These are phyloP conservation scores for Probosciger aterrimus DNA, from an alignment of 2,113 vertebrate species.

Conservation along the genomic window DNA sequence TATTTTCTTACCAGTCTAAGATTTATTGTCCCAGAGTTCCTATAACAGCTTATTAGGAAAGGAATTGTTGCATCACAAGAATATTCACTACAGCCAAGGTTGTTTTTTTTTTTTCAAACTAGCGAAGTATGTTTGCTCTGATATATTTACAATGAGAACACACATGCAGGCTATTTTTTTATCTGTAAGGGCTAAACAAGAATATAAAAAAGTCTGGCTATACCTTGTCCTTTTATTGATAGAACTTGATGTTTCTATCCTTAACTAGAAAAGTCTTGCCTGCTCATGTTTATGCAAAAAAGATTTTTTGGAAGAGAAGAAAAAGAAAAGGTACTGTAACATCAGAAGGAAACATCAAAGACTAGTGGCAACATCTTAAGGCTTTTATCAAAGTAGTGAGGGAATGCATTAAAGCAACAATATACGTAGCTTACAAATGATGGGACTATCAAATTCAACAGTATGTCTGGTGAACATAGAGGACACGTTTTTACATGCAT, in stretches of 20 bases:
- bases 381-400: constrained; percentile 80
- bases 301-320: constrained; percentile 54
- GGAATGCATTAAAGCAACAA: constrained; percentile 81
- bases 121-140: not conserved
- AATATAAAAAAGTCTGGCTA: not conserved
- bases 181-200: not conserved
- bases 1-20: not conserved
- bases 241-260: constrained; percentile 60
- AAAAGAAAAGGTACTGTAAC: constrained; percentile 65
- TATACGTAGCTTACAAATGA: constrained; percentile 63
- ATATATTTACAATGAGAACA: constrained; percentile 22
- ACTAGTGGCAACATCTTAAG: constrained; percentile 74
- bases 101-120: not conserved
- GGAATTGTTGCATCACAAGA: not conserved
- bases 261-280: constrained; percentile 68
- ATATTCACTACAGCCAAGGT: not conserved
- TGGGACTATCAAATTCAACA: constrained; percentile 64
- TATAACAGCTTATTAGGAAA: not conserved
- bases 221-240: constrained; percentile 45
- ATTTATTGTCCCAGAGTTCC: not conserved
- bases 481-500: constrained; percentile 37
- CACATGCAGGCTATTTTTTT: not conserved
- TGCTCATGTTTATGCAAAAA: constrained; percentile 77
- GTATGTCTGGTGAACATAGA: constrained; percentile 58
- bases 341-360: constrained; percentile 81